phyloP scores from a whole-genome alignment of 1,140 invertebrate species.

The Papilio machaon region DNA sequence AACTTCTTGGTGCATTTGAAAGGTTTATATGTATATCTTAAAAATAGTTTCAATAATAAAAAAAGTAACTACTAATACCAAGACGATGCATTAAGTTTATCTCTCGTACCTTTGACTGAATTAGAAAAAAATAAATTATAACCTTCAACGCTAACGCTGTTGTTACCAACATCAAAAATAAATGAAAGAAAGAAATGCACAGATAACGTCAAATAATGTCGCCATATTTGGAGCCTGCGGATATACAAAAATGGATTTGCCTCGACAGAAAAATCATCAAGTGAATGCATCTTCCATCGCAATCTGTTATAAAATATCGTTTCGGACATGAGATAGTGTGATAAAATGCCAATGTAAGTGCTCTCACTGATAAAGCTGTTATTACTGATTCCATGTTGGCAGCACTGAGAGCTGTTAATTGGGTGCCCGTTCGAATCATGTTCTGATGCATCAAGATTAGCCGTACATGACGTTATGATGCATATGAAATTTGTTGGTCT shows the following conservation, averaged over 20 bases:
- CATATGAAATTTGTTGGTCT: not conserved
- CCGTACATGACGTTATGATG: slow-evolving; percentile 14
- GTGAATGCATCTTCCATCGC: not conserved
- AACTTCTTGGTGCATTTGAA: not conserved
- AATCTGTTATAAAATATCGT: not conserved
- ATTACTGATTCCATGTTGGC: slow-evolving; percentile 13
- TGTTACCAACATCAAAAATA: not conserved
- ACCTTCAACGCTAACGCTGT: not conserved
- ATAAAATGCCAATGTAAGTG: slow-evolving; percentile 32
- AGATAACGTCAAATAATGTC: not conserved
- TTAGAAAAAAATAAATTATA: not conserved
- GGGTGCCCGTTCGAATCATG: not conserved
- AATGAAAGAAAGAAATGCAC: not conserved
- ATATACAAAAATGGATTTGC: not conserved
- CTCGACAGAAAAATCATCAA: not conserved
- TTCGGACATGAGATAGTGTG: slow-evolving; percentile 1
- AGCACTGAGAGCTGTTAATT: slow-evolving; percentile 24
- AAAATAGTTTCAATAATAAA: not conserved
- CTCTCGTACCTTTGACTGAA: not conserved
- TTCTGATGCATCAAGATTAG: slow-evolving; percentile 6
- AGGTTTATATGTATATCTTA: not conserved
- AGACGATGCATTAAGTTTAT: no score
- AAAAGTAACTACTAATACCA: not conserved
- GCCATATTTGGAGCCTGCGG: not conserved
- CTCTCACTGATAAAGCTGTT: slow-evolving; percentile 20